Conservation (phyloP, 1,140 invertebrate genomes). For the Eumeta japonica region DNA sequence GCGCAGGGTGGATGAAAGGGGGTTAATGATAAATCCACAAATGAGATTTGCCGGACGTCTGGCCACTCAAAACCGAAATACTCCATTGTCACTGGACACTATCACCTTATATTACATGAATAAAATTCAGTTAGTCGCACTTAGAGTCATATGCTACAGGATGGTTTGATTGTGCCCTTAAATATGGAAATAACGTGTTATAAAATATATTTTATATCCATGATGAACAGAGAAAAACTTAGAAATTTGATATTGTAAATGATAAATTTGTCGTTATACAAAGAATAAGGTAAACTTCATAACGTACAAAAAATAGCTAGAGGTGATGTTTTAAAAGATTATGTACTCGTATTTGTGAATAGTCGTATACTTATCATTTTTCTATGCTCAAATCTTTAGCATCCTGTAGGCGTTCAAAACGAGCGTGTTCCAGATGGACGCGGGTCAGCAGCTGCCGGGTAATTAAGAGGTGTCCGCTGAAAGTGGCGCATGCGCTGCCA, state of each 20-base stretch:
- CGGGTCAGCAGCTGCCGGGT: conserved; percentile 51
- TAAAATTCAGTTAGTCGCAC: too few species aligned
- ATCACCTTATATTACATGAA: conserved; percentile 47
- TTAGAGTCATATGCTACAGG: too few species aligned
- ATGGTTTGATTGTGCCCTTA: conserved; percentile 16
- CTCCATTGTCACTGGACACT: conserved; percentile 45
- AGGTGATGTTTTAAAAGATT: too few species aligned
- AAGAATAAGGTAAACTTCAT: too few species aligned
- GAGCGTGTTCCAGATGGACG: conserved; percentile 50
- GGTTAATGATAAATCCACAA: conserved; percentile 58
- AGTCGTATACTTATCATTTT: too few species aligned
- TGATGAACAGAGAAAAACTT: too few species aligned
- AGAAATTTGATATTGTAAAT: too few species aligned
- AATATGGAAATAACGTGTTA: conserved; percentile 4
- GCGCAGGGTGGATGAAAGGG: conserved; percentile 48
- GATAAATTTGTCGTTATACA: too few species aligned
- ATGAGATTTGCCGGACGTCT: conserved; percentile 55
- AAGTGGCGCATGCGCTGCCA: conserved; percentile 52
- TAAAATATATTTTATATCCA: too few species aligned
- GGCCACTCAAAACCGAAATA: conserved; percentile 45
- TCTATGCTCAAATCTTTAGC: conserved; percentile 12
- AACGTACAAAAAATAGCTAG: too few species aligned
- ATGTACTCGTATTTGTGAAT: too few species aligned
- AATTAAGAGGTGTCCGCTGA: conserved; percentile 52
- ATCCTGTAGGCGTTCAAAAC: conserved; percentile 51